Conservation (phyloP, 2,797 vertebrate species). For the Gouania willdenowi region DNA sequence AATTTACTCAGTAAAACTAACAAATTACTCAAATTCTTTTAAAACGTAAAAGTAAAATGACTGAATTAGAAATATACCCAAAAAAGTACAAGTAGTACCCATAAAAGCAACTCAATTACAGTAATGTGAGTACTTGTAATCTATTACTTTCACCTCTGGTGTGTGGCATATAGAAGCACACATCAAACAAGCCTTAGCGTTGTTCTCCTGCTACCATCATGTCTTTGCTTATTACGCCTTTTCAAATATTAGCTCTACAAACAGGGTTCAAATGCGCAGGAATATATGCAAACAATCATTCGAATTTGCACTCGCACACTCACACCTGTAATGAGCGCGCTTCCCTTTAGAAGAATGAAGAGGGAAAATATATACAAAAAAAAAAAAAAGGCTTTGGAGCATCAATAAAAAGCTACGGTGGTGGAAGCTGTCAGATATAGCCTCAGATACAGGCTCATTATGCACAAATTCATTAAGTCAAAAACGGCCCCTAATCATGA, state of each 20-base stretch:
- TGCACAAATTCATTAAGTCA: slow-evolving; percentile 56
- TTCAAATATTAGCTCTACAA: slow-evolving; percentile 32
- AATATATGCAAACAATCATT: slow-evolving; percentile 7
- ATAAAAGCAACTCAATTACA: too few relatives aligned
- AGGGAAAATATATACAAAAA: too few relatives aligned
- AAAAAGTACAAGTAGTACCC: too few relatives aligned
- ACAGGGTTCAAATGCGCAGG: slow-evolving; percentile 14
- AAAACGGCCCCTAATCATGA: slow-evolving; percentile 53
- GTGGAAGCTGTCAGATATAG: slow-evolving; percentile 42
- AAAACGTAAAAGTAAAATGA: too few relatives aligned
- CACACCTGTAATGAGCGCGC: slow-evolving; percentile 8
- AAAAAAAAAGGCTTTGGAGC: slow-evolving; percentile 13
- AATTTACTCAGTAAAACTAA: too few relatives aligned
- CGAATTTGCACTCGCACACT: not conserved
- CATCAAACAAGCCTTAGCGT: not conserved
- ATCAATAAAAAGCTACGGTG: slow-evolving; percentile 39
- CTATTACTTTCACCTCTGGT: too few relatives aligned
- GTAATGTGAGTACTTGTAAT: too few relatives aligned
- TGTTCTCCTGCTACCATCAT: not conserved
- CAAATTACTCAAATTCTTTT: too few relatives aligned
- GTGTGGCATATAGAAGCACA: slow-evolving; percentile 1
- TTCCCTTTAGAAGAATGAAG: slow-evolving; percentile 22
- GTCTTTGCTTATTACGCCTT: slow-evolving; percentile 18
- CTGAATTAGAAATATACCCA: too few relatives aligned
- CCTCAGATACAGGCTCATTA: slow-evolving; percentile 51